Conservation (phyloP, 2,797 vertebrate genomes). For the Anomalospiza imberbis region DNA sequence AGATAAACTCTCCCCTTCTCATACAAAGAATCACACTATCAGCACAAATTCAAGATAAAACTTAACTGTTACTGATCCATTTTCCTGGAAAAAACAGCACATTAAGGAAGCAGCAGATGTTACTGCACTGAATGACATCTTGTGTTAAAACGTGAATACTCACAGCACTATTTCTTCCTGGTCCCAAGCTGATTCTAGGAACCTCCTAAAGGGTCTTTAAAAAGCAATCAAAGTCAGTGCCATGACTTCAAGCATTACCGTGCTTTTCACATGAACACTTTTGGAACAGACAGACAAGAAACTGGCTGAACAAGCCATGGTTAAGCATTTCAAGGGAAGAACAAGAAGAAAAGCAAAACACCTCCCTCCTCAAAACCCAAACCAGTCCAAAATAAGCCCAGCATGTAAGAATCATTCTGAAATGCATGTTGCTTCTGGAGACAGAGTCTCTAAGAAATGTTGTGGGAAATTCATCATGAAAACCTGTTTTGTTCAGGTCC, state of each 20-base stretch:
- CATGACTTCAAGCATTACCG: slow-evolving; percentile 14
- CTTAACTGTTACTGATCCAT: background rate
- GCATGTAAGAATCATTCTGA: background rate
- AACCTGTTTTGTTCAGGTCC: background rate
- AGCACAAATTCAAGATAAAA: slow-evolving; percentile 38
- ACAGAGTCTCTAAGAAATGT: background rate
- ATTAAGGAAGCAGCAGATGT: slow-evolving; percentile 22
- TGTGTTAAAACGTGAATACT: background rate
- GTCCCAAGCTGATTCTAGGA: slow-evolving; percentile 12
- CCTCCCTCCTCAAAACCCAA: background rate
- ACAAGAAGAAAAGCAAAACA: background rate
- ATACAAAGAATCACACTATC: background rate
- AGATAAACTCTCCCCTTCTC: background rate
- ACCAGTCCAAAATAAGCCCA: background rate
- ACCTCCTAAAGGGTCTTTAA: slow-evolving; percentile 1
- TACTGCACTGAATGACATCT: background rate
- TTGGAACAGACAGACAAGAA: background rate
- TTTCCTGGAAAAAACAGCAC: background rate
- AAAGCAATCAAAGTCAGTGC: background rate
- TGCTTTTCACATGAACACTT: background rate
- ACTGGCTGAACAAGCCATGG: background rate
- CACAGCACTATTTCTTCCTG: background rate
- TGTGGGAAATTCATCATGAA: background rate
- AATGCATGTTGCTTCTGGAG: background rate
- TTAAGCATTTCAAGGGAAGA: background rate